Evolutionary conservation across 2,888 invertebrate species (phyloP).

Genomic region (Stenolophus ochropezus): DNA sequence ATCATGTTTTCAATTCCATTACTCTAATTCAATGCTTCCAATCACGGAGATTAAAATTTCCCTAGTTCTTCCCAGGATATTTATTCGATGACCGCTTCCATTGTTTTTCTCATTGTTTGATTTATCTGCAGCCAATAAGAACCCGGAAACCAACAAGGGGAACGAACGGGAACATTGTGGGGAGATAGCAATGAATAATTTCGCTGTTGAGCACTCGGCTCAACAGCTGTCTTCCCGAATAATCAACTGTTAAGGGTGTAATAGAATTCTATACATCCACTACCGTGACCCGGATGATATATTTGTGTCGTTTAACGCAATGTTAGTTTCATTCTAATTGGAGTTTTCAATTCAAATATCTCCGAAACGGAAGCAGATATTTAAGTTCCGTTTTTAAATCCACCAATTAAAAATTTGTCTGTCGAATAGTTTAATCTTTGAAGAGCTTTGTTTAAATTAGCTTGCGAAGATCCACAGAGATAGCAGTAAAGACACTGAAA

Average conservation of each 20-base stretch:
- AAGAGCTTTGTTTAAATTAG: too few relatives aligned
- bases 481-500: too few relatives aligned
- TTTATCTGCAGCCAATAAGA: conserved; percentile 31
- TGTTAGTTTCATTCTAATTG: neutral
- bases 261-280: neutral
- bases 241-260: conserved; percentile 17
- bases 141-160: neutral
- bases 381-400: too few relatives aligned
- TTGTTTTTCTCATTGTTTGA: conserved; percentile 40
- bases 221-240: conserved; percentile 25
- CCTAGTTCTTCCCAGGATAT: conserved; percentile 25
- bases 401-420: too few relatives aligned
- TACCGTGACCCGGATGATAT: neutral
- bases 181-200: conserved; percentile 24
- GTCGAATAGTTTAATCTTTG: too few relatives aligned
- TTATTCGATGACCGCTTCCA: conserved; percentile 44
- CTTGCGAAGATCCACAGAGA: too few relatives aligned
- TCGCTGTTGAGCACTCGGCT: neutral
- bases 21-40: conserved; percentile 17
- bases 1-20: conserved; percentile 24
- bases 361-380: neutral
- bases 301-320: neutral
- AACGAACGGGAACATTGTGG: neutral
- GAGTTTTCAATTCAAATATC: neutral
- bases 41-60: conserved; percentile 26